Evolutionary conservation across 2,113 vertebrate species (phyloP), one percentile per base, ranked within the genome.

Genomic region (Amphiprion percula): DNA sequence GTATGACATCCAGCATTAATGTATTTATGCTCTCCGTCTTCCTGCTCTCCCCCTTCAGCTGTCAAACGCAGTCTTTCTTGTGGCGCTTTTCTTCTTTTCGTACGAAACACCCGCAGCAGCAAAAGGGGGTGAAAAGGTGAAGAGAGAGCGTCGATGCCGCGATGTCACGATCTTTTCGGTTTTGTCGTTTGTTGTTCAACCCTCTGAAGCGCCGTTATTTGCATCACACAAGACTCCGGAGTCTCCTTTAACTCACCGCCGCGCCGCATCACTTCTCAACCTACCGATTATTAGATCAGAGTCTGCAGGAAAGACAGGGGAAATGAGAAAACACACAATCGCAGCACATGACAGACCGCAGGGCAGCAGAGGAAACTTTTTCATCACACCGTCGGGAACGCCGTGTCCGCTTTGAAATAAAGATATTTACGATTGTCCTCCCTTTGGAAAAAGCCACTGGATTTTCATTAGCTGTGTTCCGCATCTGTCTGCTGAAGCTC

Each of bases 281-380:
- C 39, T 11, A 0, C 10, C 41, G 14, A 62, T 83, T 79, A 81
- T 74, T 82, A 52, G 77, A 84, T 79, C 77, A 74, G 72, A 74
- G 63, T 69, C 63, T 53, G 67, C 47, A 67, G 66, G 52, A 63
- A 69, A 50, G 59, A 61, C 14, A 12, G 21, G n/a, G 46, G 70
- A 74, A 74, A 80, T 77, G 77, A 80, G 62, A 81, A 79, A 80
- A 67, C 77, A 69, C 77, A 77, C 68, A 63, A 14, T 67, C 33
- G 33, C 68, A 10, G 9, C 58, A 64, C 47, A 70, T 11, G 19
- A 71, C 55, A n/a, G 39, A 61, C 53, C 55, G 47, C 76, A 30
- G 52, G 41, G 41, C 68, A 64, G 70, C 26, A 1, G 17, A 1
- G 62, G 62, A 50, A 54, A 55, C 56, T 50, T 81, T 81, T 49